Evolutionary conservation across 2,888 invertebrate species (phyloP), one percentile per base, ranked within the genome.

Genomic region (Parelbella ahira): DNA sequence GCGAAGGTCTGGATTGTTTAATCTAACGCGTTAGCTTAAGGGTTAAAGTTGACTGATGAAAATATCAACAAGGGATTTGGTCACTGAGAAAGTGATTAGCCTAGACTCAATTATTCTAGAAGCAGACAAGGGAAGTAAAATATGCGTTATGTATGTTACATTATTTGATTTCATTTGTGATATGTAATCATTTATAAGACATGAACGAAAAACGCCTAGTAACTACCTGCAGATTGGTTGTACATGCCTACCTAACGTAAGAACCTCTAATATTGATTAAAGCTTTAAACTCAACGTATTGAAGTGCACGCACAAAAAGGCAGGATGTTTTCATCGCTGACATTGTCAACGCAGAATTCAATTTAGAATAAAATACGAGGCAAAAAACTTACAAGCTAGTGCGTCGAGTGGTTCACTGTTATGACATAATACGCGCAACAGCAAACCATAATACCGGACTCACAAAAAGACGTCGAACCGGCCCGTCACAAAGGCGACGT

Each of bases 391-490:
- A 55, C 61, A 57, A 63, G 52, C 64, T 68, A 70, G 66, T 69
- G 62, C 65, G 54, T 70, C 68, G 75, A 74, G 83, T 76, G 68
- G 71, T 70, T 68, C 68, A 71, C 68, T 87, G 87, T 87, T 87
- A 87, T 87, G 87, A 87, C 87, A 87, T 84, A 82, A 87, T 86
- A 70, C 81, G 76, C 82, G 87, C 81, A 84, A 86, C 76, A 69
- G 63, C 75, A 71, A 69, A 77, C 78, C 78, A 77, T 83, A 84
- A 86, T 78, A 66, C 68, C 57, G 63, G 59, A 54, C 63, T 56
- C 51, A 79, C 72, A 86, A 87, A 86, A 86, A 86, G 82, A 74
- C 82, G 68, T 75, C 74, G 68, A 66, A 73, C 69, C 71, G 69
- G 66, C 59, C 57, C 58, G 54, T 56, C 49, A 76, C 68, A 80